phyloP scores from a whole-genome alignment of 2,113 vertebrate species.

The Lontra canadensis region DNA sequence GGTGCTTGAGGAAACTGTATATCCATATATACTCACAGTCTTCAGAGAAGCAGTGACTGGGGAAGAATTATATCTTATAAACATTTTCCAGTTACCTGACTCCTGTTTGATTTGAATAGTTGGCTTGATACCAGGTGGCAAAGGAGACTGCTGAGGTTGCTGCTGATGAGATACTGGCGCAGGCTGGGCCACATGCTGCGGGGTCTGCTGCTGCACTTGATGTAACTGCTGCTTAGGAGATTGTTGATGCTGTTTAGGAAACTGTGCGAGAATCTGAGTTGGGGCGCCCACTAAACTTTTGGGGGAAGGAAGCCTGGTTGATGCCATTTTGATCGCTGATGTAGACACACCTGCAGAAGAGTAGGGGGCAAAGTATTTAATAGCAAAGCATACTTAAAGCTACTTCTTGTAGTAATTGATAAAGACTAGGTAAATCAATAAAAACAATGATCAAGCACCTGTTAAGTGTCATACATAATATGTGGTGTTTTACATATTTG shows the following conservation, averaged over 20 bases:
- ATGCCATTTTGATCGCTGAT: slow-evolving; percentile 93
- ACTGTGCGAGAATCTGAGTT: slow-evolving; percentile 95
- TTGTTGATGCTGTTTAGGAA: slow-evolving; percentile 94
- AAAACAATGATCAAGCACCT: not conserved
- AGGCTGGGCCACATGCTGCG: slow-evolving; percentile 78
- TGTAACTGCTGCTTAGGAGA: slow-evolving; percentile 89
- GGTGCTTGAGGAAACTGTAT: not conserved
- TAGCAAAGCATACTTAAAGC: not conserved
- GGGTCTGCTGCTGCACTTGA: slow-evolving; percentile 83
- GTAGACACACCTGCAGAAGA: slow-evolving; percentile 87
- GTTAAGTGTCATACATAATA: not conserved
- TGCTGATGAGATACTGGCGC: slow-evolving; percentile 80
- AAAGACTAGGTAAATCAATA: not conserved
- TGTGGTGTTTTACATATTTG: not conserved
- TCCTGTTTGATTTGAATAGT: slow-evolving; percentile 99
- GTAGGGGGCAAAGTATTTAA: slow-evolving; percentile 42
- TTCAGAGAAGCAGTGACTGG: not conserved
- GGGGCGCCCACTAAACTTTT: slow-evolving; percentile 93
- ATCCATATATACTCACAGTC: not conserved
- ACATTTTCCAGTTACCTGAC: slow-evolving; percentile 88
- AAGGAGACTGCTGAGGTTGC: slow-evolving; percentile 83
- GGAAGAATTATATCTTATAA: not conserved
- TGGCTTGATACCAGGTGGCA: slow-evolving; percentile 91
- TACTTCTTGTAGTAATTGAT: not conserved
- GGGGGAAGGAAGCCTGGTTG: slow-evolving; percentile 94